Base-by-base conservation (phyloP, 92 coral and sea anemone genomes). In the Pocillopora meandrina region DNA sequence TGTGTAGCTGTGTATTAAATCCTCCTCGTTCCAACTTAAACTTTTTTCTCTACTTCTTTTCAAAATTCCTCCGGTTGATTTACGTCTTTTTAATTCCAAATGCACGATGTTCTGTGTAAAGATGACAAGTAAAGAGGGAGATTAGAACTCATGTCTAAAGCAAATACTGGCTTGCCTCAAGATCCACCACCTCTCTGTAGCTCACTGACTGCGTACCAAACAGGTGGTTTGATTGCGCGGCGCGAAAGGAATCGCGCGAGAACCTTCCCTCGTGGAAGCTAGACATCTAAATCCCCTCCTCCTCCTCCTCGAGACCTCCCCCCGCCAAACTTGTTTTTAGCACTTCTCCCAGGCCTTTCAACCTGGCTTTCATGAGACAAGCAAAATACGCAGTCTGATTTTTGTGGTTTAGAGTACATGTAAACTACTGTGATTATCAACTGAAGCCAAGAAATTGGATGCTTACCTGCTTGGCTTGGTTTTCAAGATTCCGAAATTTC, bases 401-500 rank as follows among this genome's bases (percentile, higher is more conserved):
- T 42, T 42, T 42, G 52, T 42, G 52, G 52, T 42, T 42, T 42
- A 42, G 8, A 42, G 62, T 12, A 16, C 62, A 3, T 59, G 62
- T 36, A 16, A 35, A 14, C 31, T 49, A n/a, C 36, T 6, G n/a
- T 4, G 61, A 16, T 35, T 35, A 17, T 10, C 11, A 8, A 23
- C 36, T 31, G 18, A 5, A 6, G 52, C 9, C n/a, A 18, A 33
- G 21, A 12, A 0, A 62, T 34, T 8, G 14, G 3, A 64, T n/a
- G 10, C 59, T 12, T 79, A 88, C 94, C 92, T 85, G 84, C 36
- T 68, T 88, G 13, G 94, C 81, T 72, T 91, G 80, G 58, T 91
- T 79, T 79, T 91, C 95, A 56, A 91, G 92, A 59, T 82, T 90
- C 67, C 68, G 69, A 79, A 91, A 91, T 65, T 87, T 80, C 80